A percentile compares a stretch with the other conserved stretches of the same genome.
Conservation (phyloP, 2,113 vertebrate species). For the Sinocyclocheilus anshuiensis region DNA sequence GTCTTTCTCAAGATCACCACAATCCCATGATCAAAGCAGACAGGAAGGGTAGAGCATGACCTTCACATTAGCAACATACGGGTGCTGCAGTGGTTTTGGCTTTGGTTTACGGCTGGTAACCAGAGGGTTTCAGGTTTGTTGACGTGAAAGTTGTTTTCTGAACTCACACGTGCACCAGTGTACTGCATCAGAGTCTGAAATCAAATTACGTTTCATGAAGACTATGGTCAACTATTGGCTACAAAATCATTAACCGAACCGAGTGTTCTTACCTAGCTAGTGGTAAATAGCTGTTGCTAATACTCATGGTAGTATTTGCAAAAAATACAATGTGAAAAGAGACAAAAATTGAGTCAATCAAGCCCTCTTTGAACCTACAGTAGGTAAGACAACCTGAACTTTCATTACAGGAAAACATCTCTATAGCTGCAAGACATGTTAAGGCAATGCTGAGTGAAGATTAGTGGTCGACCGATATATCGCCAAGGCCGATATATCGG, state of each 20-base stretch:
- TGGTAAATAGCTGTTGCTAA: not conserved
- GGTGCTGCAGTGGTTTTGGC: not conserved
- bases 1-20: not conserved
- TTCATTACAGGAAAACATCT: not conserved
- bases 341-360: not conserved
- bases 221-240: not conserved
- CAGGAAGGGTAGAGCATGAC: not conserved
- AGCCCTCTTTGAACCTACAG: not conserved
- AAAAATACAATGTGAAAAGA: not conserved
- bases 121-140: not conserved
- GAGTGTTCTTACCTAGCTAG: not conserved
- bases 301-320: not conserved
- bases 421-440: no score
- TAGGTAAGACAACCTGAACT: constrained; percentile 13
- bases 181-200: not conserved
- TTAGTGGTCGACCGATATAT: no score
- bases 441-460: no score
- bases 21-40: not conserved
- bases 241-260: no score
- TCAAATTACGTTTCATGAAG: not conserved
- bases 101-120: not conserved
- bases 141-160: not conserved
- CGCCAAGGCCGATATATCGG: no score
- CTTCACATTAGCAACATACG: not conserved
- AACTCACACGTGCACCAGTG: not conserved